phyloP scores from a whole-genome alignment of 2,113 vertebrate genomes.

The Zosterops borbonicus region DNA sequence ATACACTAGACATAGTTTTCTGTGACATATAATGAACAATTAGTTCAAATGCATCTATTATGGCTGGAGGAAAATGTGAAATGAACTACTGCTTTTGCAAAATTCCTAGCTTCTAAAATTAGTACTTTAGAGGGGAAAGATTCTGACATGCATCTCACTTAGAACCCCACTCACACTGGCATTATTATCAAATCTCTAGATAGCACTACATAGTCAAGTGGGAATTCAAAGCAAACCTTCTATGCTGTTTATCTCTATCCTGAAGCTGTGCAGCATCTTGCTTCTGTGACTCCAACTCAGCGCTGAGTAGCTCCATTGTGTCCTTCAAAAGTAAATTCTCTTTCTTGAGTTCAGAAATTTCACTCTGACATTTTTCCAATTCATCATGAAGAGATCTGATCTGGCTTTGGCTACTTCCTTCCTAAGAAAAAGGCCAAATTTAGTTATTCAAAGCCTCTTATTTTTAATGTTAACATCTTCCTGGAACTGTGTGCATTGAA shows the following conservation, averaged over 20 bases:
- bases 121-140: background rate
- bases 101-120: background rate
- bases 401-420: constrained; percentile 80
- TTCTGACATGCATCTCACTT: background rate
- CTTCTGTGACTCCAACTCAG: constrained; percentile 78
- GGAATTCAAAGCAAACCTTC: constrained; percentile 65
- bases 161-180: background rate
- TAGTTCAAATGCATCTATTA: background rate
- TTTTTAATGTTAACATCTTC: background rate
- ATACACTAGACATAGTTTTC: background rate
- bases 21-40: background rate
- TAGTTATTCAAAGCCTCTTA: background rate
- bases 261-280: constrained; percentile 82
- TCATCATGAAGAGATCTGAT: constrained; percentile 79
- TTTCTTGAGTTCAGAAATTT: constrained; percentile 78
- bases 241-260: constrained; percentile 79
- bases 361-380: constrained; percentile 78
- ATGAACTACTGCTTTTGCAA: background rate
- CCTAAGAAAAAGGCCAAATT: constrained; percentile 70
- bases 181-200: background rate
- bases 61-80: background rate
- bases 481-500: background rate
- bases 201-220: background rate
- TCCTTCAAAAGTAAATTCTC: constrained; percentile 84
- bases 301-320: constrained; percentile 72